Conservation (phyloP, 2,113 vertebrate species). For the Syngnathus scovelli region DNA sequence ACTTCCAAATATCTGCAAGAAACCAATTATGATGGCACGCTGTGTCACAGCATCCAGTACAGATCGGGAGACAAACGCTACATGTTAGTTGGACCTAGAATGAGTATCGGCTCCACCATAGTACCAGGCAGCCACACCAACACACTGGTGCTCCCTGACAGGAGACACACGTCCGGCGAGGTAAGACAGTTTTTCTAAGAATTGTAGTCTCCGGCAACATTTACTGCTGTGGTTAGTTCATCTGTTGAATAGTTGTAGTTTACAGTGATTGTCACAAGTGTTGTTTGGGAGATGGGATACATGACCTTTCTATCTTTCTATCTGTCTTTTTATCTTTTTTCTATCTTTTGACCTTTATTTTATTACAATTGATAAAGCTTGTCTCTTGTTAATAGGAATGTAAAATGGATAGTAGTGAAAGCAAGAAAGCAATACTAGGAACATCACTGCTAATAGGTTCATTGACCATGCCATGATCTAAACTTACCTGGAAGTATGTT, state of each 20-base stretch:
- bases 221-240: neutral
- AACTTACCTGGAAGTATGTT: neutral
- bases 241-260: neutral
- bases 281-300: neutral
- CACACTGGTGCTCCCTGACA: too few species aligned
- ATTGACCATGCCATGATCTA: neutral
- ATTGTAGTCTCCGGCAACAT: too few species aligned
- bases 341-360: neutral
- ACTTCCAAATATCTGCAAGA: too few species aligned
- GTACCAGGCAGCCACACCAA: too few species aligned
- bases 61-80: too few species aligned
- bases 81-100: too few species aligned
- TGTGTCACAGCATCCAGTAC: too few species aligned
- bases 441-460: neutral
- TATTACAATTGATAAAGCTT: neutral
- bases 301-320: too few species aligned
- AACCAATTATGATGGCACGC: too few species aligned
- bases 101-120: too few species aligned
- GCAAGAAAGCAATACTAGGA: neutral
- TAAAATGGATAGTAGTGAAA: neutral
- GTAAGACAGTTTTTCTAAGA: neutral
- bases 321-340: too few species aligned
- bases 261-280: neutral
- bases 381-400: neutral
- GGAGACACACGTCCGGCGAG: too few species aligned